Evolutionary conservation across 2,797 vertebrate genomes (phyloP).

Genomic region (Coreius guichenoti): DNA sequence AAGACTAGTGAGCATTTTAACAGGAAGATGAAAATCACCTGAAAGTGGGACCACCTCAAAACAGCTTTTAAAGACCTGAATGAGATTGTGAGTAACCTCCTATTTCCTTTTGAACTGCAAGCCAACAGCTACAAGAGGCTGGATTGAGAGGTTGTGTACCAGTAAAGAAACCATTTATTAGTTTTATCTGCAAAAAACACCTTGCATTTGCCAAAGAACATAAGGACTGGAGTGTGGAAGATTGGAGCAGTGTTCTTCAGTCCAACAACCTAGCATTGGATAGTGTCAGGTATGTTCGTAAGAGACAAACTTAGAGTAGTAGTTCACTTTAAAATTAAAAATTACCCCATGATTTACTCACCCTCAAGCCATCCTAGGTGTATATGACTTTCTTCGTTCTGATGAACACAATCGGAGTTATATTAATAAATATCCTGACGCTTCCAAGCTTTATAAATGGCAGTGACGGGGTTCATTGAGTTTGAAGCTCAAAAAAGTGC

Average conservation of each 20-base stretch:
- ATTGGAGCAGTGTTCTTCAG: background rate
- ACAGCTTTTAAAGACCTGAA: background rate
- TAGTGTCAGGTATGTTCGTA: background rate
- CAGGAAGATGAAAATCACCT: background rate
- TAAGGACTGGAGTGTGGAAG: background rate
- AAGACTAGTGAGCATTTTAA: background rate
- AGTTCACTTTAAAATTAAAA: too few species aligned
- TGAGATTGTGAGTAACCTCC: background rate
- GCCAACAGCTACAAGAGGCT: background rate
- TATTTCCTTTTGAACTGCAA: background rate
- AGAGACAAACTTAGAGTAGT: background rate
- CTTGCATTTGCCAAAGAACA: background rate
- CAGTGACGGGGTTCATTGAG: too few species aligned
- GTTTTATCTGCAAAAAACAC: background rate
- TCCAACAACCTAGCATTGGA: background rate
- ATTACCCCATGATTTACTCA: too few species aligned
- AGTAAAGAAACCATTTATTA: background rate
- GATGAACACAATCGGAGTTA: too few species aligned
- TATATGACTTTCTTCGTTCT: too few species aligned
- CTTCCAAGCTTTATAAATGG: too few species aligned
- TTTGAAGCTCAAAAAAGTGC: too few species aligned
- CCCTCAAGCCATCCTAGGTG: too few species aligned
- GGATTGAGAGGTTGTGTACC: background rate
- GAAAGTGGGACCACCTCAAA: background rate
- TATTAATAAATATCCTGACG: too few species aligned